Conservation (phyloP, 2,797 vertebrate genomes). For the Leptoclinus maculatus region DNA sequence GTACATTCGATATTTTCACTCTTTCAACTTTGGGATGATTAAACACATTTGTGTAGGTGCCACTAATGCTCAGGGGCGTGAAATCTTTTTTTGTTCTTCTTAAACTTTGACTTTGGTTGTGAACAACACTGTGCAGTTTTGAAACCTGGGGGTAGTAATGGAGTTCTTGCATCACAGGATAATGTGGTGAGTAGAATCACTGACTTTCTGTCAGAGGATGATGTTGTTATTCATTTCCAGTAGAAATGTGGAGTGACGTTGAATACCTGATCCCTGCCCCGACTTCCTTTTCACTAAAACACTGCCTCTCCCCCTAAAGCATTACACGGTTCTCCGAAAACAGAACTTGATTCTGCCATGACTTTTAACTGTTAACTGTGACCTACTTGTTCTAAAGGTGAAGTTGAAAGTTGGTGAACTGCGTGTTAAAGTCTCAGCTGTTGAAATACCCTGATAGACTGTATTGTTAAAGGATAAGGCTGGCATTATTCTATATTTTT, state of each 20-base stretch:
- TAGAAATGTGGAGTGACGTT: neutral
- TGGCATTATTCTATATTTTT: neutral
- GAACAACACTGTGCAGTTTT: neutral
- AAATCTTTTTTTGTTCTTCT: neutral
- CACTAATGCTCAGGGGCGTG: neutral
- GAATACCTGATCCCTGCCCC: neutral
- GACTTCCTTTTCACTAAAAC: slow-evolving; percentile 28
- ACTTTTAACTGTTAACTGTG: neutral
- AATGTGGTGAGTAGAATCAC: neutral
- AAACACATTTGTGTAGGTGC: neutral
- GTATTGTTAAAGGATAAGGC: neutral
- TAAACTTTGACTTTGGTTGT: neutral
- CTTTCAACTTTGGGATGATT: neutral
- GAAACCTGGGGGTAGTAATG: neutral
- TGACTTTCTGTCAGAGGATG: neutral
- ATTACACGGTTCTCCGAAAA: neutral
- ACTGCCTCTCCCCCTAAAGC: neutral
- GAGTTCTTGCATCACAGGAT: neutral
- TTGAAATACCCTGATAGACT: neutral
- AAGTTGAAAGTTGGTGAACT: neutral
- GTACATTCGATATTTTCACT: neutral
- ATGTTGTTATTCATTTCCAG: neutral
- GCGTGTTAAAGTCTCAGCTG: neutral
- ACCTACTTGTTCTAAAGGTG: neutral
- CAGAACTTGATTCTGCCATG: neutral